These are phyloP conservation scores for Danaus melanippus DNA, from an alignment of 1,140 invertebrate genomes.

Conservation along the genomic window DNA sequence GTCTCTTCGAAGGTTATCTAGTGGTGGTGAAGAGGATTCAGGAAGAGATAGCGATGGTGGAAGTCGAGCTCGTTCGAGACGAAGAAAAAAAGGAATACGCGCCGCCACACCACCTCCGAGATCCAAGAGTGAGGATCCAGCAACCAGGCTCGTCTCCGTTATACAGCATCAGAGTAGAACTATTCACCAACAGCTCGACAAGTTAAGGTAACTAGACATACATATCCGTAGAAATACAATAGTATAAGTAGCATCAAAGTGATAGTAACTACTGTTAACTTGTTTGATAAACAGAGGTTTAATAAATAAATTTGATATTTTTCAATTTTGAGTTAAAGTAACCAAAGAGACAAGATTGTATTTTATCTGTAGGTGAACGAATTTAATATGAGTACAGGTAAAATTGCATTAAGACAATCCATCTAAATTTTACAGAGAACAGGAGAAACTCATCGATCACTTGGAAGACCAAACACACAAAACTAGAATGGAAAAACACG, in stretches of 20 bases:
- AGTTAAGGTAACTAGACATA: constrained; percentile 67
- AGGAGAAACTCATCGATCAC: constrained; percentile 83
- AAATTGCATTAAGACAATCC: constrained; percentile 1
- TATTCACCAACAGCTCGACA: constrained; percentile 81
- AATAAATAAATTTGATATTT: not conserved
- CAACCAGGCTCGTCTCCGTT: constrained; percentile 81
- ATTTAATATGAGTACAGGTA: constrained; percentile 1
- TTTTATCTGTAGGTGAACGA: not conserved
- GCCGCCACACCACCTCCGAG: constrained; percentile 47
- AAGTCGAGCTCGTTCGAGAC: constrained; percentile 33
- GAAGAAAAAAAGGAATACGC: constrained; percentile 34
- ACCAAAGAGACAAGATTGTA: no score
- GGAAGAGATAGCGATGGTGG: constrained; percentile 59
- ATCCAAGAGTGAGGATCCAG: constrained; percentile 65
- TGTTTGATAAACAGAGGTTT: not conserved
- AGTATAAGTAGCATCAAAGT: no score
- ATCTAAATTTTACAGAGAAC: constrained; percentile 73
- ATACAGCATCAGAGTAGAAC: constrained; percentile 87
- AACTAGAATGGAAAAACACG: constrained; percentile 79
- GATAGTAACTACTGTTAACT: no score
- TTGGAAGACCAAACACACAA: constrained; percentile 84
- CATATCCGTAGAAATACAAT: no score
- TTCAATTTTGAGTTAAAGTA: not conserved
- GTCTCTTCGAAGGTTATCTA: constrained; percentile 52
- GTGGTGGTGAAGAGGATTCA: constrained; percentile 60